Conservation (phyloP, 2,888 invertebrate genomes). For the Melolontha melolontha region DNA sequence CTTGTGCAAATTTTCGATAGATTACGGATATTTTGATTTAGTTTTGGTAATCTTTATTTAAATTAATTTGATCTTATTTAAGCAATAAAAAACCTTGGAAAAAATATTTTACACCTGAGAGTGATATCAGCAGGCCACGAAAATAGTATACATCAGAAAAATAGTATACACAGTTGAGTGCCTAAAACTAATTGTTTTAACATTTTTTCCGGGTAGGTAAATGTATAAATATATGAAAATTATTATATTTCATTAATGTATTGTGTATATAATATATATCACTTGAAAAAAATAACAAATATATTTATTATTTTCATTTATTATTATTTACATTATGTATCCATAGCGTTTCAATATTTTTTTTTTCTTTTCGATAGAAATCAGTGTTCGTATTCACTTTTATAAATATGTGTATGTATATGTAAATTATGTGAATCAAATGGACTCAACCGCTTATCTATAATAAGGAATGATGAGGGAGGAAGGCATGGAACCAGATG, state of each 20-base stretch:
- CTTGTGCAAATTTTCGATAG: no score
- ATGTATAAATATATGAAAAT: slow-evolving; percentile 44
- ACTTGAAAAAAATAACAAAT: slow-evolving; percentile 46
- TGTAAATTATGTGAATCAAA: no score
- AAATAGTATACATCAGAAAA: slow-evolving; percentile 52
- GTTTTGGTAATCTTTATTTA: neutral
- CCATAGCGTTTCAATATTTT: neutral
- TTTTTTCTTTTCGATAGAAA: slow-evolving; percentile 14
- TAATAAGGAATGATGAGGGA: slow-evolving; percentile 3
- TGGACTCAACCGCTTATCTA: neutral
- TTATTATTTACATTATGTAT: slow-evolving; percentile 33
- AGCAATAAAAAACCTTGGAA: slow-evolving; percentile 17
- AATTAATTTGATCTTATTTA: slow-evolving; percentile 10
- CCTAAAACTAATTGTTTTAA: slow-evolving; percentile 31
- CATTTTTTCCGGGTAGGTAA: slow-evolving; percentile 6
- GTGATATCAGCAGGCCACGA: slow-evolving; percentile 51
- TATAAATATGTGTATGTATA: no score
- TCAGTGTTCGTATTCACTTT: slow-evolving; percentile 1
- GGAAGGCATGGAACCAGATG: no score
- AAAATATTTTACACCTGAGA: slow-evolving; percentile 49
- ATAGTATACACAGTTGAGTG: slow-evolving; percentile 43
- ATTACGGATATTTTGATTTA: no score
- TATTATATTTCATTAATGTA: slow-evolving; percentile 30
- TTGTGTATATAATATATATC: slow-evolving; percentile 34
- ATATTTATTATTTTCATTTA: slow-evolving; percentile 40